Base-by-base conservation (phyloP, 1,140 invertebrate species). In the Neomicropteryx cornuta region DNA sequence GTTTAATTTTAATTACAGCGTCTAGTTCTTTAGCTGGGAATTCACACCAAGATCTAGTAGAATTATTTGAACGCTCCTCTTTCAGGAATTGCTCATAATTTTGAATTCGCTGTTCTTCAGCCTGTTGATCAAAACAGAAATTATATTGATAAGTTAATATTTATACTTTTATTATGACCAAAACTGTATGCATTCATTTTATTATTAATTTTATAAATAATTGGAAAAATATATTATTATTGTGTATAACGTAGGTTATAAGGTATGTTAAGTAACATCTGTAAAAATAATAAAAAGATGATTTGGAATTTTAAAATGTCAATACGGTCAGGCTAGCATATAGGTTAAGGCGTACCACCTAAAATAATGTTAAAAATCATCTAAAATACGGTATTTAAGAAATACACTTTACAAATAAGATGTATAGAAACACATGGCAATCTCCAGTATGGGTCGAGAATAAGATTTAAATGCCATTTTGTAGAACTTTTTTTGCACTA, bases 61-160 rank as follows among this genome's bases (percentile, higher is more conserved):
- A 51, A 42, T 69, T 62, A 33, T 59, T 55, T 23, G 53, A 46
- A 45, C 63, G 68, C 14, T 64, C 61, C 48, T 72, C 70, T 44
- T 72, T 61, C 10, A 73, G 48, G 50, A 73, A 73, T 14, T 65
- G 67, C 43, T 67, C 58, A 47, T 73, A 73, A 41, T 71, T 73
- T 43, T 63, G 51, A 34, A 66, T 55, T 30, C 71, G 55, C 52
- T 63, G 58, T 33, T 66, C 50, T 50, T 70, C 58, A 44, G 59
- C 60, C 66, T 67, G 37, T 5, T 41, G 41, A 42, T 24, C 8
- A 17, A 18, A 28, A 54, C 57, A 41, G 28, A 41, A 30, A 39
- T 6, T 5, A 22, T 18, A 28, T 42, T 28, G 30, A 33, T 35
- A 33, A 23, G 18, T 23, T 41, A 3, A n/a, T 21, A 33, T 24